Percentiles rank a stretch among this genome's conserved stretches.
Conservation (phyloP, 1,140 invertebrate genomes). For the Drosophila simulans region DNA sequence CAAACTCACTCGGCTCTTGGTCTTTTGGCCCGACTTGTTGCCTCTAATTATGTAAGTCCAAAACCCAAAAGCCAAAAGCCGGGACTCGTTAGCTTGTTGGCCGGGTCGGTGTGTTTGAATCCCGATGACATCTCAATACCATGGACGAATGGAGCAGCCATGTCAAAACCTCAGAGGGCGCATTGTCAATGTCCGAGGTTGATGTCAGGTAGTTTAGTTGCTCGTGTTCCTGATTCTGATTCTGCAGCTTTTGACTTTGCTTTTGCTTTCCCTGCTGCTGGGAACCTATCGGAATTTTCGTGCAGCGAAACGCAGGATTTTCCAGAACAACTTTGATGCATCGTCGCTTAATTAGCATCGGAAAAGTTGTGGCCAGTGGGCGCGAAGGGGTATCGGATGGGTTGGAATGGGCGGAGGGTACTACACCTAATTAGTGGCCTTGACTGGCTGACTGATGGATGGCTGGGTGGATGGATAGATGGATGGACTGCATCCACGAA, state of each 20-base stretch:
- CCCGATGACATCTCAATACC: conserved; percentile 79
- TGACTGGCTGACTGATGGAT: conserved; percentile 48
- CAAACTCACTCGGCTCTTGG: background rate
- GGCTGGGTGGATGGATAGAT: conserved; percentile 24
- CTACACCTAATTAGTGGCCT: conserved; percentile 75
- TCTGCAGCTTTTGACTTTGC: background rate
- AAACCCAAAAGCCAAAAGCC: background rate
- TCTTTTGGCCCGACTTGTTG: conserved; percentile 27
- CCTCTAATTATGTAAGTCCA: conserved; percentile 69
- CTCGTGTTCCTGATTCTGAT: conserved; percentile 1
- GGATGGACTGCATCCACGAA: conserved; percentile 21
- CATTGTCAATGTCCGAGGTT: conserved; percentile 75
- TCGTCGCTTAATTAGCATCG: conserved; percentile 77
- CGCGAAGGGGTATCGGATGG: conserved; percentile 1
- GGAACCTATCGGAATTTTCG: conserved; percentile 51
- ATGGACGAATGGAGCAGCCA: conserved; percentile 26
- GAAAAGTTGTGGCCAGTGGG: conserved; percentile 21
- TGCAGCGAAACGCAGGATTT: conserved; percentile 61
- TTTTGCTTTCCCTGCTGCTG: conserved; percentile 8
- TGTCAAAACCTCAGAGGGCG: conserved; percentile 73
- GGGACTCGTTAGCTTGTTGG: conserved; percentile 56
- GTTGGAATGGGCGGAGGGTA: conserved; percentile 8
- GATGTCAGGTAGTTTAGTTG: conserved; percentile 48
- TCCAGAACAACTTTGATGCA: conserved; percentile 74
- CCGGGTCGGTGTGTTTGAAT: conserved; percentile 60